phyloP scores from a whole-genome alignment of 2,797 vertebrate genomes.

The Simalia tracyae region DNA sequence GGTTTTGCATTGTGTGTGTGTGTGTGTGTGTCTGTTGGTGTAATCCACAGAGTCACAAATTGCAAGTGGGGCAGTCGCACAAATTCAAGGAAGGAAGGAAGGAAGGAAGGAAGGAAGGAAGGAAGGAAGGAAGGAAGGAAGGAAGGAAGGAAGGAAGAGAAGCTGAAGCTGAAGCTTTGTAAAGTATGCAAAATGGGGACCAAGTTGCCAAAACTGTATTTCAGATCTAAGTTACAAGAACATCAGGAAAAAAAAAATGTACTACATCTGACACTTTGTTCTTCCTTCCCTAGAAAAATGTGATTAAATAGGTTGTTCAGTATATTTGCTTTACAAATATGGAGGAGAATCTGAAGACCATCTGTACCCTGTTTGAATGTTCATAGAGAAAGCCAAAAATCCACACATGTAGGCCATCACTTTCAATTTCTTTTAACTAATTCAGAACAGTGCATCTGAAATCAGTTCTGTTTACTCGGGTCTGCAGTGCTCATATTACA shows the following conservation, averaged over 20 bases:
- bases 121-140: too few relatives aligned
- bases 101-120: too few relatives aligned
- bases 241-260: not conserved
- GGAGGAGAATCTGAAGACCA: not conserved
- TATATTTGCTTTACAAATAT: not conserved
- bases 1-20: not conserved
- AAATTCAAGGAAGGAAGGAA: not conserved
- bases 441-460: too few relatives aligned
- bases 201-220: too few relatives aligned
- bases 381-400: not conserved
- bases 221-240: not conserved
- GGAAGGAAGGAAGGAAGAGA: too few relatives aligned
- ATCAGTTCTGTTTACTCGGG: not conserved
- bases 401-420: not conserved
- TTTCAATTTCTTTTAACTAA: not conserved
- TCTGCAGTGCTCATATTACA: not conserved
- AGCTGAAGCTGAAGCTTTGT: too few relatives aligned
- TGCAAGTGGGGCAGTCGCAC: not conserved
- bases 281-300: not conserved
- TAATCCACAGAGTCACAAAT: not conserved
- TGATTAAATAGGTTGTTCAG: not conserved
- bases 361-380: not conserved
- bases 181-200: not conserved
- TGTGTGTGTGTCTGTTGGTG: not conserved
- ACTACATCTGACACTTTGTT: not conserved